Conservation (phyloP, 1,140 invertebrate species). For the Chironomus tepperi region DNA sequence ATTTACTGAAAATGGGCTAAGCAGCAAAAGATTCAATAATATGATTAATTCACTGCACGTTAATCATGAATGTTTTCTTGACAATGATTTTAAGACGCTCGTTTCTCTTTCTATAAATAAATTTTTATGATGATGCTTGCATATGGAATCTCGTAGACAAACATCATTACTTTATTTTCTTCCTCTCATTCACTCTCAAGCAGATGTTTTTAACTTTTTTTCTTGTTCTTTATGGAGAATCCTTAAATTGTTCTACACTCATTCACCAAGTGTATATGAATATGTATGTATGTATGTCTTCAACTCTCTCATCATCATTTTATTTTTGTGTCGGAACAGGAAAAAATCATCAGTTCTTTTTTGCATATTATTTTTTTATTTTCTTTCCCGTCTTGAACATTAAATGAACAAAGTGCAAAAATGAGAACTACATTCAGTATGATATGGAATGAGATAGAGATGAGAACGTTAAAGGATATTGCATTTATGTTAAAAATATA, state of each 20-base stretch:
- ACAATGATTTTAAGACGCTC: not conserved
- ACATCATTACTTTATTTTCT: conserved; percentile 12
- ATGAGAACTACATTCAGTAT: no score
- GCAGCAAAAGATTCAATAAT: not conserved
- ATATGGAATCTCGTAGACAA: conserved; percentile 21
- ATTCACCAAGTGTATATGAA: not conserved
- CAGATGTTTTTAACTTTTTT: conserved; percentile 15
- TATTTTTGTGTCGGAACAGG: no score
- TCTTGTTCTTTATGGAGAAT: not conserved
- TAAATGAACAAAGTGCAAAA: no score
- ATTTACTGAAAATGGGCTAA: no score
- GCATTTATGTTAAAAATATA: no score
- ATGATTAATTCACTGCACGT: conserved; percentile 8
- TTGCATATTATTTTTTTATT: no score
- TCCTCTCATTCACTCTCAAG: conserved; percentile 3
- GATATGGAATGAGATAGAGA: no score
- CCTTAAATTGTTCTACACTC: not conserved
- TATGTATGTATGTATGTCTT: not conserved
- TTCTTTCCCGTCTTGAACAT: no score
- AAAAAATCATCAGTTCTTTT: no score
- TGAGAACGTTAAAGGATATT: no score
- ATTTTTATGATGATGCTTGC: conserved; percentile 21
- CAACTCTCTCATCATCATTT: no score
- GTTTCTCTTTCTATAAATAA: conserved; percentile 18
- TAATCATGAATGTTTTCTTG: conserved; percentile 1